Percentiles rank a stretch among this genome's conserved stretches.
These are phyloP conservation scores for Ascidia mentula DNA, from an alignment of 23 tunicate species.

Conservation along the genomic window DNA sequence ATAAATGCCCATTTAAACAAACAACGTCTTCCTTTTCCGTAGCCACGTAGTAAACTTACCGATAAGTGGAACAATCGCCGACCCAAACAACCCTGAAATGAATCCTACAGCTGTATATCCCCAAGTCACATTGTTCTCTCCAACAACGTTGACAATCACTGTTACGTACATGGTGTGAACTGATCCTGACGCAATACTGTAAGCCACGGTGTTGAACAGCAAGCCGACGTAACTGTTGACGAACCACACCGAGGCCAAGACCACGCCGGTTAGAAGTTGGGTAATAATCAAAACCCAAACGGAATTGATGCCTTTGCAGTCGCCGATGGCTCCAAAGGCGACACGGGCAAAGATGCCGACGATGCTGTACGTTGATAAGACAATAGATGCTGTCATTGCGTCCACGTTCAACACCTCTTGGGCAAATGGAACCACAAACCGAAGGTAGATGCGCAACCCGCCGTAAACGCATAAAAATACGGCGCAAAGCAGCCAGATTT, in stretches of 20 bases:
- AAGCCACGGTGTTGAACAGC: background rate
- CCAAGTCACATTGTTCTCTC: constrained; percentile 17
- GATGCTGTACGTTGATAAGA: constrained; percentile 21
- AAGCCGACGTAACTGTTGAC: background rate
- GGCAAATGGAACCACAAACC: constrained; percentile 18
- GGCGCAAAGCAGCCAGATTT: constrained; percentile 13
- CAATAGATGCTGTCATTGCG: background rate
- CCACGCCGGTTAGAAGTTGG: background rate
- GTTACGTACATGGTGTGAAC: constrained; percentile 12
- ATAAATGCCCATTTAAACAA: too few species aligned
- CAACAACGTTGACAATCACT: background rate
- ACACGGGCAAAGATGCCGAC: constrained; percentile 15
- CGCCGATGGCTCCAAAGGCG: constrained; percentile 17
- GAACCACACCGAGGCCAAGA: constrained; percentile 1
- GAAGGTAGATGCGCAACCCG: constrained; percentile 11
- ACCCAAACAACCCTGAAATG: constrained; percentile 14
- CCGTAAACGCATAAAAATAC: background rate
- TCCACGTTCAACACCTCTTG: background rate
- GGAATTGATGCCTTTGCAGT: background rate
- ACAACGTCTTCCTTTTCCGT: too few species aligned
- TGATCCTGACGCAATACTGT: background rate
- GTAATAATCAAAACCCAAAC: constrained; percentile 11
- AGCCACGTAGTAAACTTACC: too few species aligned
- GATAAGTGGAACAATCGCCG: constrained; percentile 11
- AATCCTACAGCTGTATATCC: constrained; percentile 13